These are phyloP conservation scores for Spondyliosoma cantharus DNA, from an alignment of 2,797 vertebrate genomes.

Conservation along the genomic window DNA sequence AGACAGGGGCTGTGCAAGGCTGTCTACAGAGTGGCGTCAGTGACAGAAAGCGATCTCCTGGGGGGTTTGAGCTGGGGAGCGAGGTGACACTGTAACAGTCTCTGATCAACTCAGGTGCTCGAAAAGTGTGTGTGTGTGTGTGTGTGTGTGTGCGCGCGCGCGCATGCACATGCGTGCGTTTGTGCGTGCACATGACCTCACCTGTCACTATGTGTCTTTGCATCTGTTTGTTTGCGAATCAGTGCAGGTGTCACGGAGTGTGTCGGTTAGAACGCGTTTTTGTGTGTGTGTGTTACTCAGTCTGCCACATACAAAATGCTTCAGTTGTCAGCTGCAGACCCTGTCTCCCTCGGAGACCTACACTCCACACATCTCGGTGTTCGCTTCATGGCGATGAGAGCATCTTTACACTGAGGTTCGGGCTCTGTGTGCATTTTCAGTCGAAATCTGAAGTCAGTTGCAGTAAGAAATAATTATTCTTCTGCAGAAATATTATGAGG, in stretches of 20 bases:
- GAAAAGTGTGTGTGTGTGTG: conserved; percentile 7
- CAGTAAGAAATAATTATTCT: background rate
- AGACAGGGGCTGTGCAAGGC: conserved; percentile 48
- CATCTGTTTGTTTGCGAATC: conserved; percentile 75
- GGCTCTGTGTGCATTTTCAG: conserved; percentile 1
- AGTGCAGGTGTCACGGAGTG: conserved; percentile 64
- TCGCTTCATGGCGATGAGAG: conserved; percentile 31
- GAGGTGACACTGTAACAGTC: conserved; percentile 74
- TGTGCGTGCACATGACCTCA: conserved; percentile 62
- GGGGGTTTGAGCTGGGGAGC: conserved; percentile 63
- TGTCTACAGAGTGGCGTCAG: conserved; percentile 69
- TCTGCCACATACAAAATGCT: conserved; percentile 56
- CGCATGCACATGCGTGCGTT: conserved; percentile 43
- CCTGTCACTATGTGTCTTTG: conserved; percentile 70
- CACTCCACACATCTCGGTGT: conserved; percentile 27
- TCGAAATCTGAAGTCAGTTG: conserved; percentile 11
- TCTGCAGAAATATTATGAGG: background rate
- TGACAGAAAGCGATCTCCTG: conserved; percentile 73
- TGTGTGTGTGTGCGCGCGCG: conserved; percentile 20
- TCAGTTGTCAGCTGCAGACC: conserved; percentile 64
- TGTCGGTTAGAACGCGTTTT: conserved; percentile 49
- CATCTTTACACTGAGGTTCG: conserved; percentile 13
- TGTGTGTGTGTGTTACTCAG: conserved; percentile 33
- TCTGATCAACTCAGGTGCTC: conserved; percentile 71
- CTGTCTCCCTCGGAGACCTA: conserved; percentile 36